These are phyloP conservation scores for Rhyacichthys aspro DNA, from an alignment of 2,797 vertebrate genomes.

Conservation along the genomic window DNA sequence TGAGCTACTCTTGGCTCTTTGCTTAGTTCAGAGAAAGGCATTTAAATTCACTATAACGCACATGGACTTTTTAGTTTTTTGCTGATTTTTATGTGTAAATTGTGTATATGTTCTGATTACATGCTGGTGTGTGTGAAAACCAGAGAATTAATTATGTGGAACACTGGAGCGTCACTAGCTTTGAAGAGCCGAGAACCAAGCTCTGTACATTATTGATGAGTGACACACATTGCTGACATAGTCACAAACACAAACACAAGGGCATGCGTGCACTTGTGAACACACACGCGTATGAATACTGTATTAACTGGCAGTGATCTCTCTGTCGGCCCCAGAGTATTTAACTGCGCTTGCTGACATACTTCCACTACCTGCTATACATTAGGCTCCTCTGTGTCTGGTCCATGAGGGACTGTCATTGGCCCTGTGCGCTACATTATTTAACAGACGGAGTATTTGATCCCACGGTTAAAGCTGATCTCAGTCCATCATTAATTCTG, in stretches of 20 bases:
- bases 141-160: slow-evolving; percentile 76
- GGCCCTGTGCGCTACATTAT: slow-evolving; percentile 74
- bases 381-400: slow-evolving; percentile 46
- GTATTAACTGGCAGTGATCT: slow-evolving; percentile 57
- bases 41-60: not conserved
- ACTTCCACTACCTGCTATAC: slow-evolving; percentile 70
- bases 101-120: slow-evolving; percentile 20
- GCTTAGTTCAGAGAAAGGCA: not conserved
- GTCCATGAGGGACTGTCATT: slow-evolving; percentile 68
- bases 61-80: slow-evolving; percentile 1
- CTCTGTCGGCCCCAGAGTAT: slow-evolving; percentile 46
- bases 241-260: slow-evolving; percentile 63
- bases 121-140: slow-evolving; percentile 23
- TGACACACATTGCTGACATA: slow-evolving; percentile 76
- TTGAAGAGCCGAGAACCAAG: slow-evolving; percentile 76
- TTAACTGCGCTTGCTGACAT: slow-evolving; percentile 66
- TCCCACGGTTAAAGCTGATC: slow-evolving; percentile 65
- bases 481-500: slow-evolving; percentile 74
- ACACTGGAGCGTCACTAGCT: slow-evolving; percentile 69
- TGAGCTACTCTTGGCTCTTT: slow-evolving; percentile 5
- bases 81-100: slow-evolving; percentile 28
- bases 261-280: slow-evolving; percentile 8
- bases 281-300: slow-evolving; percentile 36
- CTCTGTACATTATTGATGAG: slow-evolving; percentile 81
- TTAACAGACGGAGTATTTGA: slow-evolving; percentile 76